Percentiles rank a stretch among this genome's conserved stretches.
These are phyloP conservation scores for Zaprionus tsacasi DNA, from an alignment of 1,140 invertebrate species.

Conservation along the genomic window DNA sequence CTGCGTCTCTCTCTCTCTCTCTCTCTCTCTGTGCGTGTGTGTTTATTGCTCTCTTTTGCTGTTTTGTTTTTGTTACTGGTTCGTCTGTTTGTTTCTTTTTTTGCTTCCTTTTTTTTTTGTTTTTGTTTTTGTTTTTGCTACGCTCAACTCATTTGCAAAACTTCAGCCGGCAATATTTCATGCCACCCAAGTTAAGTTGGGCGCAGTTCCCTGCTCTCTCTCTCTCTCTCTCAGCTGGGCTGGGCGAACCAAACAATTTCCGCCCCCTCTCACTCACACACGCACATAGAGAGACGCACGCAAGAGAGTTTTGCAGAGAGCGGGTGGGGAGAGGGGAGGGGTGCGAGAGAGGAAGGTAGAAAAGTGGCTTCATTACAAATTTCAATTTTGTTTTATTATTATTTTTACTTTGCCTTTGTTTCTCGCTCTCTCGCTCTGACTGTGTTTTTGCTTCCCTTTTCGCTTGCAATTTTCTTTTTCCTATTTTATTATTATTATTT, in stretches of 20 bases:
- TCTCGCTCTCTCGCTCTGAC: background rate
- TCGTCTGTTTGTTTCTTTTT: conserved; percentile 65
- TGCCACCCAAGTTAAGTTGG: conserved; percentile 71
- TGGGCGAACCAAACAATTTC: conserved; percentile 55
- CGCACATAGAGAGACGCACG: conserved; percentile 18
- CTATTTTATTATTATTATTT: conserved; percentile 69
- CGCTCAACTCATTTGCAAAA: conserved; percentile 73
- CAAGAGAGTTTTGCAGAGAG: conserved; percentile 7
- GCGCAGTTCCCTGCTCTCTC: background rate
- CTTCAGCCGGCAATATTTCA: conserved; percentile 81
- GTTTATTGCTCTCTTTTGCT: conserved; percentile 36
- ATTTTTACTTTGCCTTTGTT: conserved; percentile 44
- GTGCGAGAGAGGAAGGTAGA: conserved; percentile 35
- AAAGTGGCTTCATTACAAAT: conserved; percentile 82
- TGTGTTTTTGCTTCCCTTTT: conserved; percentile 39
- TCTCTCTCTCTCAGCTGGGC: background rate
- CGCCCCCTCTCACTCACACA: conserved; percentile 62
- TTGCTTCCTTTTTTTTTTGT: conserved; percentile 69
- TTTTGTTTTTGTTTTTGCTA: conserved; percentile 70
- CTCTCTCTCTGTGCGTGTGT: background rate
- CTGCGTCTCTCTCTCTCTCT: background rate
- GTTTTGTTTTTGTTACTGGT: conserved; percentile 32
- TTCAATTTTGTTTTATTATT: conserved; percentile 82
- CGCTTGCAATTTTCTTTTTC: conserved; percentile 67
- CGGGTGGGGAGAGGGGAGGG: background rate